phyloP scores from a whole-genome alignment of 2,888 invertebrate species.

The Macrophya annulata region DNA sequence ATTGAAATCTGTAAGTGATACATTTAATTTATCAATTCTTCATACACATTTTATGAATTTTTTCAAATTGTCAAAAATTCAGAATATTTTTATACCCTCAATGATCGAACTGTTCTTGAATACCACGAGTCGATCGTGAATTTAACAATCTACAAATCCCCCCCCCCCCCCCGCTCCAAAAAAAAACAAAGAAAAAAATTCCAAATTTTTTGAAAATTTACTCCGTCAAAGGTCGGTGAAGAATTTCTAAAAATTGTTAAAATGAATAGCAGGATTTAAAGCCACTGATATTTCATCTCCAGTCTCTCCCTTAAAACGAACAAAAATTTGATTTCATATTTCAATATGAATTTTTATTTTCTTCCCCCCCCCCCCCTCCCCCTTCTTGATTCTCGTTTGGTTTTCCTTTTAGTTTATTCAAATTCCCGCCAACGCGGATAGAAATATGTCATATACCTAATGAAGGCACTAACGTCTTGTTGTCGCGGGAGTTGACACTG shows the following conservation, averaged over 20 bases:
- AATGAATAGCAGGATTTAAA: background rate
- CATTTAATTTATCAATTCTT: too few relatives aligned
- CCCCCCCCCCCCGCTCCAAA: background rate
- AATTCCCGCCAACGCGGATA: constrained; percentile 1
- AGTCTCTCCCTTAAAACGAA: background rate
- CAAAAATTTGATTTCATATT: background rate
- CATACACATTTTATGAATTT: too few relatives aligned
- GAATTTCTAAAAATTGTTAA: background rate
- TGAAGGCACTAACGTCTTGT: constrained; percentile 39
- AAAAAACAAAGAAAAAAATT: background rate
- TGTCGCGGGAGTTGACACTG: constrained; percentile 30
- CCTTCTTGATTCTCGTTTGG: background rate
- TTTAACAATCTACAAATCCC: background rate
- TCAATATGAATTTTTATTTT: background rate
- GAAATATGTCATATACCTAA: background rate
- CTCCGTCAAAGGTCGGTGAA: background rate
- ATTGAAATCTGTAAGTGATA: too few relatives aligned
- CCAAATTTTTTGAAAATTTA: background rate
- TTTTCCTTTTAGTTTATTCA: background rate
- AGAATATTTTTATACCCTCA: too few relatives aligned
- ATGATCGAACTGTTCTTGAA: background rate
- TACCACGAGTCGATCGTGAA: background rate
- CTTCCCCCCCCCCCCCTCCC: too few relatives aligned
- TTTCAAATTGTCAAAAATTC: background rate
- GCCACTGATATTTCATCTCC: background rate